Percentiles rank a stretch among this genome's conserved stretches.
These are phyloP conservation scores for Syngnathus rostellatus DNA, from an alignment of 2,797 vertebrate species.

Conservation along the genomic window DNA sequence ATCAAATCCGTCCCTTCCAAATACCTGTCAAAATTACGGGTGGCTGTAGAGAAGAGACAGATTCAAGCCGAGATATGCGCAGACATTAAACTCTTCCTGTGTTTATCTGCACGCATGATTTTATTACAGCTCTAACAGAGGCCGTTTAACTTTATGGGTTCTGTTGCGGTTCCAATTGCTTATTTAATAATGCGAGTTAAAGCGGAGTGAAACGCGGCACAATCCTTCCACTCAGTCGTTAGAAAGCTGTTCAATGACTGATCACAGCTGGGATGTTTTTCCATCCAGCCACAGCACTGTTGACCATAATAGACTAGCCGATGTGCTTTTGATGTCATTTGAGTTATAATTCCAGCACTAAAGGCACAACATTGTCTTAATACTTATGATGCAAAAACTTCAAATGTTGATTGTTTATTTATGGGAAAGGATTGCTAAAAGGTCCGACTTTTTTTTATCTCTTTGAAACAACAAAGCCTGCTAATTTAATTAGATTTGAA, in stretches of 20 bases:
- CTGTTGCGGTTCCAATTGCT: constrained; percentile 15
- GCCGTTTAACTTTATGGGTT: constrained; percentile 22
- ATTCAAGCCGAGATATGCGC: constrained; percentile 18
- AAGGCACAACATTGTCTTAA: background rate
- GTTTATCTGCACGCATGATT: constrained; percentile 5
- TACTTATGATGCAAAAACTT: background rate
- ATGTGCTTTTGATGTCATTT: background rate
- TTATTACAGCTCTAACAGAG: constrained; percentile 18
- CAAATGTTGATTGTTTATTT: background rate
- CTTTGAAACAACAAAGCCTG: background rate
- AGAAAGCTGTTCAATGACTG: background rate
- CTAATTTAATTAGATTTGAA: background rate
- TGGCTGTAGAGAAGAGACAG: constrained; percentile 18
- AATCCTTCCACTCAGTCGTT: constrained; percentile 3
- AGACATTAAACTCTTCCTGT: constrained; percentile 26
- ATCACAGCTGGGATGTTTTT: constrained; percentile 7
- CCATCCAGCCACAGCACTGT: background rate
- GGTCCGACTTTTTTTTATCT: background rate
- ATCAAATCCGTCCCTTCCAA: constrained; percentile 29
- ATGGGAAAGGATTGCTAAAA: background rate
- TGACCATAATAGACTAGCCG: background rate
- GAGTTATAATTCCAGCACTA: background rate
- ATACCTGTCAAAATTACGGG: constrained; percentile 34
- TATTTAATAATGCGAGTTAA: constrained; percentile 18
- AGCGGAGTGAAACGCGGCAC: background rate